These are phyloP conservation scores for Zaprionus lachaisei DNA, from an alignment of 1,140 invertebrate species.

Conservation along the genomic window DNA sequence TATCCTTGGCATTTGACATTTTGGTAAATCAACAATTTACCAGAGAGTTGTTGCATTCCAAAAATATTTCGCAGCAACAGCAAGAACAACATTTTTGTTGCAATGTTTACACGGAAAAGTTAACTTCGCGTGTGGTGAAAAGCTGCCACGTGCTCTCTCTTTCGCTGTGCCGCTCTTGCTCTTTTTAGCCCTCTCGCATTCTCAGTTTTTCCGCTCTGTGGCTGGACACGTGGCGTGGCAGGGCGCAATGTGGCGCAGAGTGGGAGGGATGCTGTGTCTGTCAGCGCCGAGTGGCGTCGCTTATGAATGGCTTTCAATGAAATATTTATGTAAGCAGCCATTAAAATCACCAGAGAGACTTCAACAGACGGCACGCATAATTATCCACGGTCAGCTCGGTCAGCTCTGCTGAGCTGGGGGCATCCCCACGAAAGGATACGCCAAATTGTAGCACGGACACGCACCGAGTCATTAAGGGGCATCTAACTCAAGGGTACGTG, in stretches of 20 bases:
- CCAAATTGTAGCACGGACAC: slow-evolving; percentile 19
- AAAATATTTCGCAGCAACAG: slow-evolving; percentile 34
- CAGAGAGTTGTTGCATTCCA: slow-evolving; percentile 32
- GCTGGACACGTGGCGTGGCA: slow-evolving; percentile 61
- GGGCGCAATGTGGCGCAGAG: slow-evolving; percentile 8
- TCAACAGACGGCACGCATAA: slow-evolving; percentile 33
- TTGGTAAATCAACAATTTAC: slow-evolving; percentile 29
- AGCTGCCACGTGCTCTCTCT: slow-evolving; percentile 46
- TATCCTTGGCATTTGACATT: slow-evolving; percentile 79
- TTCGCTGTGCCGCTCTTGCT: background rate
- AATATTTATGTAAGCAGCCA: slow-evolving; percentile 77
- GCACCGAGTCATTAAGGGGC: slow-evolving; percentile 29
- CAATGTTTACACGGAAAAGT: slow-evolving; percentile 57
- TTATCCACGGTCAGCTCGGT: slow-evolving; percentile 20
- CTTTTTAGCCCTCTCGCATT: slow-evolving; percentile 8
- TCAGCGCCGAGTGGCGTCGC: slow-evolving; percentile 53
- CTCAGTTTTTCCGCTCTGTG: slow-evolving; percentile 8
- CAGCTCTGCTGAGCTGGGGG: background rate
- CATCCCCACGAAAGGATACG: background rate
- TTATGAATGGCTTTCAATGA: slow-evolving; percentile 78
- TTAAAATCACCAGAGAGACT: slow-evolving; percentile 49
- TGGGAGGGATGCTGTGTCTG: slow-evolving; percentile 41
- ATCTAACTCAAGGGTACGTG: slow-evolving; percentile 34
- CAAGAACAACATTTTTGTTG: slow-evolving; percentile 30
- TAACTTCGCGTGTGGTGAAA: slow-evolving; percentile 66